phyloP scores from a whole-genome alignment of 2,113 vertebrate genomes.

The Labrus mixtus region DNA sequence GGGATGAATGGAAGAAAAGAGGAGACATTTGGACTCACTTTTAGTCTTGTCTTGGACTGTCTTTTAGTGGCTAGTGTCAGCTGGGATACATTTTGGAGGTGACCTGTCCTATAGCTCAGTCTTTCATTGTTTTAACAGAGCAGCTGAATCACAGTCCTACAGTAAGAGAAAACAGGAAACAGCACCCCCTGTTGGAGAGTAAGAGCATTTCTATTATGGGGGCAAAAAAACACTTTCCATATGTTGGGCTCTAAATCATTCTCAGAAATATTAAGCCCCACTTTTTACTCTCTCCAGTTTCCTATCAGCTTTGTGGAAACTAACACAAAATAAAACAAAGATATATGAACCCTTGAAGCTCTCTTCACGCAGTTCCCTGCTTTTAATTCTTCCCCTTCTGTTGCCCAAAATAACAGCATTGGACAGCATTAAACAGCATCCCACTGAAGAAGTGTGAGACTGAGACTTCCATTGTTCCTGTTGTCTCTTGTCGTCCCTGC shows the following conservation, averaged over 20 bases:
- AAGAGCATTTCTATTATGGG: slow-evolving; percentile 9
- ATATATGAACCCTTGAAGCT: neutral
- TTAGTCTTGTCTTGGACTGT: too few species aligned
- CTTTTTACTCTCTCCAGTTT: neutral
- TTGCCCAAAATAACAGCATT: slow-evolving; percentile 51
- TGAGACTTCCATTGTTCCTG: slow-evolving; percentile 48
- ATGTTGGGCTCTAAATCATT: neutral
- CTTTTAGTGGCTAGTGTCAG: slow-evolving; percentile 26
- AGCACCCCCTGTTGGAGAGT: slow-evolving; percentile 75
- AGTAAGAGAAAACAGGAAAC: slow-evolving; percentile 43
- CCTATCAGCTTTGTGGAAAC: neutral
- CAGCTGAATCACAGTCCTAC: neutral
- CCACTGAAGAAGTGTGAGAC: slow-evolving; percentile 50
- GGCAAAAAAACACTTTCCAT: slow-evolving; percentile 1
- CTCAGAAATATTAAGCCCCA: neutral
- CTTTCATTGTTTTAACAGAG: neutral
- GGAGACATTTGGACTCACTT: slow-evolving; percentile 35
- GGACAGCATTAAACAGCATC: slow-evolving; percentile 54
- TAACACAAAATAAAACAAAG: slow-evolving; percentile 5
- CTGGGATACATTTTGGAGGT: slow-evolving; percentile 34
- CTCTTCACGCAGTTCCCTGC: slow-evolving; percentile 1
- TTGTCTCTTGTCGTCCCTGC: slow-evolving; percentile 31
- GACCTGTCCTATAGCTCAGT: slow-evolving; percentile 2
- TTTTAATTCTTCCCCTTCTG: slow-evolving; percentile 38
- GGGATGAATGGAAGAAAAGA: slow-evolving; percentile 30